Base-by-base conservation (phyloP, 2,797 vertebrate species). In the Lepus oiostolus region DNA sequence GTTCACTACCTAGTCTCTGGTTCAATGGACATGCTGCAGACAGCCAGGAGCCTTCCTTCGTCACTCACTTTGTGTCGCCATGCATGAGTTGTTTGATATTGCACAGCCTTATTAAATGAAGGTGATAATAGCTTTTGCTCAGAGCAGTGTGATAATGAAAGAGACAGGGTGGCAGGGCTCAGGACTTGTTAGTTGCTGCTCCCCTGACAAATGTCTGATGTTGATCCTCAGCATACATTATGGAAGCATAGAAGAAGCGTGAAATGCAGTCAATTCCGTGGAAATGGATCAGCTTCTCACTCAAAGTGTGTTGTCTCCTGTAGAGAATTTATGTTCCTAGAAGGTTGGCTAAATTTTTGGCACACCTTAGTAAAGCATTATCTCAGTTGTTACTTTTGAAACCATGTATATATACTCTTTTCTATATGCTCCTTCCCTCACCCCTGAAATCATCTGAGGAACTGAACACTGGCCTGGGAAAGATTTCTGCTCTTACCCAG, bases 351-450 rank as follows among this genome's bases (percentile, higher is more conserved):
- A 65, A 47, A 58, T 68, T 91, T 84, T 76, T 58, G 52, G 38
- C 67, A 82, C 38, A 54, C 30, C 60, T 91, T 75, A 71, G 58
- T 54, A 32, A 62, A 88, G 42, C 42, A 62, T 76, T 50, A 65
- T 85, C 35, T 87, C 32, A 90, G 58, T 89, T 4, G 7, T 58
- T 91, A 54, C 90, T 94, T 96, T 92, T 90, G 67, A 90, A 60
- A 8, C 58, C 14, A 58, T 79, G 16, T 88, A 38, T 38, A 58
- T 21, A 58, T 21, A 21, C 19, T 16, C 19, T 16, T 58, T 16
- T 58, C 9, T 54, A 17, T 54, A 54, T 21, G 19, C 54, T 58
- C 17, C 54, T 21, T 58, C 54, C 54, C 13, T 58, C 17, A 58
- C 54, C 54, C 13, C 28, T 21, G 52, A 86, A 88, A 91, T 96